These are phyloP conservation scores for Trilocha varians DNA, from an alignment of 2,888 invertebrate species.

Conservation along the genomic window DNA sequence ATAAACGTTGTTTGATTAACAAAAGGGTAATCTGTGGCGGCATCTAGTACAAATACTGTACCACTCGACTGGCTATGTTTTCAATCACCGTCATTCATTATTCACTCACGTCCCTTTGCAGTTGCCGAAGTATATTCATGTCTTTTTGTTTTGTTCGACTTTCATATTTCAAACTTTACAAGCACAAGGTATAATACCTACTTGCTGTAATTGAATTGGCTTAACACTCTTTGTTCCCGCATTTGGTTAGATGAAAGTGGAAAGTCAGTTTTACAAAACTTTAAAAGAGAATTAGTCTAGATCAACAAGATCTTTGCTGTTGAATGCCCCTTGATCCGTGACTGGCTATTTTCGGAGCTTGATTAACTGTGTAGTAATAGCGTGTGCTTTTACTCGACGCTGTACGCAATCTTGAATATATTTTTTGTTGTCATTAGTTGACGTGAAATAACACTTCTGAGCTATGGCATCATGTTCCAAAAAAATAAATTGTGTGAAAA, in stretches of 20 bases:
- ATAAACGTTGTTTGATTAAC: constrained; percentile 69
- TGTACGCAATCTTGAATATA: constrained; percentile 31
- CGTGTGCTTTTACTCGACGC: constrained; percentile 21
- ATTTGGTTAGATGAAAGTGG: constrained; percentile 34
- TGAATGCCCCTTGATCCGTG: constrained; percentile 23
- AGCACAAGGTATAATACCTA: constrained; percentile 43
- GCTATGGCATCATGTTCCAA: constrained; percentile 43
- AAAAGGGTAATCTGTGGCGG: constrained; percentile 69
- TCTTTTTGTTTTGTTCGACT: constrained; percentile 67
- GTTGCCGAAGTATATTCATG: constrained; percentile 57
- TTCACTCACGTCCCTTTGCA: constrained; percentile 68
- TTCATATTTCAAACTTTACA: constrained; percentile 59
- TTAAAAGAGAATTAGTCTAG: constrained; percentile 12
- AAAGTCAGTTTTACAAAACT: constrained; percentile 13
- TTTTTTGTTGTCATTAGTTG: constrained; percentile 70
- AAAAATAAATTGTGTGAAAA: constrained; percentile 72
- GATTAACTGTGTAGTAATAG: constrained; percentile 24
- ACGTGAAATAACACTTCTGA: constrained; percentile 56
- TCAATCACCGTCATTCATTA: constrained; percentile 70
- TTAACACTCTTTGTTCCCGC: constrained; percentile 34
- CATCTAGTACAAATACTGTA: constrained; percentile 67
- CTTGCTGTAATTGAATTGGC: constrained; percentile 50
- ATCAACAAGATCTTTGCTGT: constrained; percentile 13
- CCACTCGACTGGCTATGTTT: constrained; percentile 60
- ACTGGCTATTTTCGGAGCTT: constrained; percentile 15